A percentile compares a stretch with the other conserved stretches of the same genome.
phyloP scores from a whole-genome alignment of 2,113 vertebrate species.

The Neopipo cinnamomea region DNA sequence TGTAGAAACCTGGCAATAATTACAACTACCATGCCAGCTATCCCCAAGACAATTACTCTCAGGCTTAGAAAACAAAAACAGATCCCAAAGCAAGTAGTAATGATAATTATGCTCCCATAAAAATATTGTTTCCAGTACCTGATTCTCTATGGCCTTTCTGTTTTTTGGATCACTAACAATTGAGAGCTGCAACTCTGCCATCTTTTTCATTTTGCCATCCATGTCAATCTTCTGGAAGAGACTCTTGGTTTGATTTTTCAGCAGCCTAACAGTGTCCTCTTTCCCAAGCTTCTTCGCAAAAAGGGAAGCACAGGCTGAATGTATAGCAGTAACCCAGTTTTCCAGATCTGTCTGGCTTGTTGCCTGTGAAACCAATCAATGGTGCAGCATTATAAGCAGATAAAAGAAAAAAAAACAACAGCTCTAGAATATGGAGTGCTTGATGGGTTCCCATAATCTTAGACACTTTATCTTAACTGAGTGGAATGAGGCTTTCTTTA shows the following conservation, averaged over 20 bases:
- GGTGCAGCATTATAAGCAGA: neutral
- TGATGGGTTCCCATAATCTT: neutral
- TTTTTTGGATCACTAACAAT: slow-evolving; percentile 91
- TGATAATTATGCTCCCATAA: neutral
- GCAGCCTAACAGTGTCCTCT: slow-evolving; percentile 89
- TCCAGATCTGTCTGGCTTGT: slow-evolving; percentile 95
- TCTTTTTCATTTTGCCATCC: slow-evolving; percentile 99
- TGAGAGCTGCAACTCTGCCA: slow-evolving; percentile 93
- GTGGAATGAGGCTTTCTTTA: neutral
- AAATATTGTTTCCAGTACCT: slow-evolving; percentile 73
- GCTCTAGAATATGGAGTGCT: neutral
- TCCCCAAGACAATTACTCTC: neutral
- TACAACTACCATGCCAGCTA: neutral
- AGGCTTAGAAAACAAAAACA: neutral
- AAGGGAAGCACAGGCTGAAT: slow-evolving; percentile 93
- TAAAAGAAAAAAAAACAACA: neutral
- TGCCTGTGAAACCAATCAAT: slow-evolving; percentile 74
- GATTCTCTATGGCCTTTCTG: slow-evolving; percentile 95
- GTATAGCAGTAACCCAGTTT: slow-evolving; percentile 96
- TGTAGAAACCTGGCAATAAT: neutral
- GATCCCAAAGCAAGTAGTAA: neutral
- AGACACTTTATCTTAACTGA: neutral
- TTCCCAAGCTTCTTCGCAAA: slow-evolving; percentile 94
- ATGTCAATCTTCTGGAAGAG: slow-evolving; percentile 97
- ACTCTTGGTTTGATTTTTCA: slow-evolving; percentile 86